Evolutionary conservation across 2,797 vertebrate genomes (phyloP).

Genomic region (Siniperca undulata): DNA sequence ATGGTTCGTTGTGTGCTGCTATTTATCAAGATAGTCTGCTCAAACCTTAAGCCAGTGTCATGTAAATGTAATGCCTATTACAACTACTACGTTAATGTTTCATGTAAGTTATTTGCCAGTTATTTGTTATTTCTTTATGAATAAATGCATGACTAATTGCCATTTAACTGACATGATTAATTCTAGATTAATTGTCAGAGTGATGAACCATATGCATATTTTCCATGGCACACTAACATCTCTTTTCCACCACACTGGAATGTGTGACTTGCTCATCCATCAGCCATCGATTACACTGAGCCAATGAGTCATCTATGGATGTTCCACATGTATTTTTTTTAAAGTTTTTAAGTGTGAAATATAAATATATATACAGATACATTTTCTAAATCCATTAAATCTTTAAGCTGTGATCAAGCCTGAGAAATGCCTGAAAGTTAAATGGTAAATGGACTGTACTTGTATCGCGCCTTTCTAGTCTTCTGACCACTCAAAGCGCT

Average conservation of each 20-base stretch:
- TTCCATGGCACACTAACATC: constrained; percentile 19
- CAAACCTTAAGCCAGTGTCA: constrained; percentile 34
- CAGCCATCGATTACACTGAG: constrained; percentile 27
- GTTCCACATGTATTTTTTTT: constrained; percentile 34
- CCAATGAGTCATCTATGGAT: constrained; percentile 40
- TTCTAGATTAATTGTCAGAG: constrained; percentile 48
- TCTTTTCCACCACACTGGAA: constrained; percentile 23
- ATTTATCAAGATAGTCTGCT: constrained; percentile 39
- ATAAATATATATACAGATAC: constrained; percentile 23
- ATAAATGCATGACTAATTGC: constrained; percentile 55
- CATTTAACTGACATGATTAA: constrained; percentile 50
- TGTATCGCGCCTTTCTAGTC: too few relatives aligned
- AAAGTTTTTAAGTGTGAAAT: constrained; percentile 38
- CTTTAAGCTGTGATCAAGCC: constrained; percentile 60
- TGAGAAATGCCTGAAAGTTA: constrained; percentile 42
- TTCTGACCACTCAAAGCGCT: too few relatives aligned
- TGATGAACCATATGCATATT: constrained; percentile 46
- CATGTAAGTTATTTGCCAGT: constrained; percentile 60
- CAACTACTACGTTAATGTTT: constrained; percentile 29
- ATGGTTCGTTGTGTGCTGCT: constrained; percentile 25
- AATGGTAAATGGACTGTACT: too few relatives aligned
- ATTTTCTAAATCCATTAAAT: constrained; percentile 57
- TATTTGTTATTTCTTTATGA: constrained; percentile 56
- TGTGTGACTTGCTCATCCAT: constrained; percentile 15
- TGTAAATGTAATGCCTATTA: constrained; percentile 43